phyloP scores from a whole-genome alignment of 37 sponge, comb jelly and placozoan genomes.

The Theonella swinhoei region DNA sequence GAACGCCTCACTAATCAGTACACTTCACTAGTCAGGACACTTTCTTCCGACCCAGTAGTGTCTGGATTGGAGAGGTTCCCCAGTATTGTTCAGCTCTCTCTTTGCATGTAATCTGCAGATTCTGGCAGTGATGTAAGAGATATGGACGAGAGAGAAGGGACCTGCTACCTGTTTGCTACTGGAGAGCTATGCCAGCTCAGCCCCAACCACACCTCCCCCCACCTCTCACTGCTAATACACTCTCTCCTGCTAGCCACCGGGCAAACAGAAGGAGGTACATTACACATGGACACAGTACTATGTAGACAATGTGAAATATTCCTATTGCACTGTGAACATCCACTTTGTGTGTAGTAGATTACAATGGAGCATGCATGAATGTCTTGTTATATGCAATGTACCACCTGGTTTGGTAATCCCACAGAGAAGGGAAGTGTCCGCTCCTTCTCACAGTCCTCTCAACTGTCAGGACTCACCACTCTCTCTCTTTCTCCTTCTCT shows the following conservation, averaged over 20 bases:
- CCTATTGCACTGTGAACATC: too few species aligned
- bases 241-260: conserved; percentile 56
- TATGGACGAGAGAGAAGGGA: conserved; percentile 27
- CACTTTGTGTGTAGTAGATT: too few species aligned
- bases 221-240: conserved; percentile 56
- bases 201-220: conserved; percentile 61
- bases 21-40: too few species aligned
- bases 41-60: too few species aligned
- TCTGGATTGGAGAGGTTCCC: too few species aligned
- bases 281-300: background rate
- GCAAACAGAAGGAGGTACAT: background rate
- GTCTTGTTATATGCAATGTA: too few species aligned
- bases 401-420: too few species aligned
- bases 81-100: too few species aligned
- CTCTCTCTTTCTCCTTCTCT: conserved; percentile 47
- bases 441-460: background rate
- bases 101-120: too few species aligned
- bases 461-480: conserved; percentile 25
- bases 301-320: background rate
- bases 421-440: background rate
- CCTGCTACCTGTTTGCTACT: conserved; percentile 57
- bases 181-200: conserved; percentile 70
- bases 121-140: too few species aligned
- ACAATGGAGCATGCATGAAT: too few species aligned
- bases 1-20: too few species aligned